These are phyloP conservation scores for Virgularia gustaviana DNA, from an alignment of 92 coral and sea anemone genomes.

Conservation along the genomic window DNA sequence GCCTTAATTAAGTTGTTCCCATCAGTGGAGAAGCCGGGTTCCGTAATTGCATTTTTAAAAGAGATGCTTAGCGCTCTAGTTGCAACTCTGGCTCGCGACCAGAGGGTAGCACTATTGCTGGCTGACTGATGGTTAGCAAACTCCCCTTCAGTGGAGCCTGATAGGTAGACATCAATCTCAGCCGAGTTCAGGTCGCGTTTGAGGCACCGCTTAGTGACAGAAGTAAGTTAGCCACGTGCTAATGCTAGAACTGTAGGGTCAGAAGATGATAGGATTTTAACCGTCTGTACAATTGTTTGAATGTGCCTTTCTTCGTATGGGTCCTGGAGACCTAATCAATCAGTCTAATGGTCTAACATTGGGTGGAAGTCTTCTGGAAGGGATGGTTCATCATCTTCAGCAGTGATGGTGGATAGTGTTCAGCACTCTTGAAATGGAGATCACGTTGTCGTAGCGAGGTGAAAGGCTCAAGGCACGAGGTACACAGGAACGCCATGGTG, in stretches of 20 bases:
- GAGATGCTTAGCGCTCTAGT: neutral
- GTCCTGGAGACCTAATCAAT: slow-evolving; percentile 1
- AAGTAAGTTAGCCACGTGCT: neutral
- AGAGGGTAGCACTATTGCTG: neutral
- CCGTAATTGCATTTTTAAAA: neutral
- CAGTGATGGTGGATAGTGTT: too few relatives aligned
- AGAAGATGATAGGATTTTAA: neutral
- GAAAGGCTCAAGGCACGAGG: too few relatives aligned
- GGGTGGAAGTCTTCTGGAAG: too few relatives aligned
- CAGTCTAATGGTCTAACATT: neutral
- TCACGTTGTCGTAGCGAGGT: too few relatives aligned
- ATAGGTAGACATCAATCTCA: neutral
- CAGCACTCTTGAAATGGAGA: too few relatives aligned
- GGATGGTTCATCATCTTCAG: too few relatives aligned
- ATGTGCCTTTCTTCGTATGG: neutral
- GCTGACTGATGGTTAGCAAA: neutral
- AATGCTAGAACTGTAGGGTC: neutral
- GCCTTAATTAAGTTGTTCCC: neutral
- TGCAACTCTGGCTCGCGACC: neutral
- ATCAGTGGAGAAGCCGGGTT: neutral
- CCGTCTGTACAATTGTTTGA: neutral
- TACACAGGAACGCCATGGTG: too few relatives aligned
- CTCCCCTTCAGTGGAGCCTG: neutral
- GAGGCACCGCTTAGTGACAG: neutral
- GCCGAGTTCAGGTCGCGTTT: neutral